Conservation (phyloP, 2,888 invertebrate genomes). For the Pelosia muscerda region DNA sequence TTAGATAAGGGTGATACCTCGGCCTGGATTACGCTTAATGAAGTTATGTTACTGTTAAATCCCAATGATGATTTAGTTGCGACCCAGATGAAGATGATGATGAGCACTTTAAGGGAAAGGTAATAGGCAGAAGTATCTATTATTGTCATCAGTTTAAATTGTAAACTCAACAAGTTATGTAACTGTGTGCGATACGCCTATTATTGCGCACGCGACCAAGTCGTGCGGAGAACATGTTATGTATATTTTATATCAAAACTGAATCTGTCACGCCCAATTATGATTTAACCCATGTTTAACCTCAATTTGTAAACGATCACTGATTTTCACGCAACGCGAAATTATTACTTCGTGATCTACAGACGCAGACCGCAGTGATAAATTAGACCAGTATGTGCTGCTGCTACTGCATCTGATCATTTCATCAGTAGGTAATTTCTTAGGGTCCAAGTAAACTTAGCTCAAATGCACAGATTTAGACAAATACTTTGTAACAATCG, state of each 20-base stretch:
- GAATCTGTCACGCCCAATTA: conserved; percentile 75
- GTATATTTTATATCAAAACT: conserved; percentile 63
- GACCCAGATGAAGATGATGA: no score
- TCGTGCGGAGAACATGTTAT: conserved; percentile 62
- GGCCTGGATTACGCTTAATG: no score
- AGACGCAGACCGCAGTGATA: conserved; percentile 32
- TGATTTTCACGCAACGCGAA: conserved; percentile 65
- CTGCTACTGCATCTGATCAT: neutral
- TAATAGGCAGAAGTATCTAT: neutral
- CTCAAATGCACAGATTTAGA: no score
- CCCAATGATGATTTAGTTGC: neutral
- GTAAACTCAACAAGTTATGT: neutral
- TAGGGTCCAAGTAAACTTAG: no score
- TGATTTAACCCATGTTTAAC: conserved; percentile 79
- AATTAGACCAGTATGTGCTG: conserved; percentile 14
- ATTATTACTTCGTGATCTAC: conserved; percentile 37
- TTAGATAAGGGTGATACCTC: no score
- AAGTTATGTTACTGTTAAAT: no score
- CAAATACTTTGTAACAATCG: no score
- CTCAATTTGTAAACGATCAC: conserved; percentile 73
- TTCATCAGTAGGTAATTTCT: no score
- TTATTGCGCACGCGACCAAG: conserved; percentile 57
- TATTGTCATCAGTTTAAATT: conserved; percentile 3
- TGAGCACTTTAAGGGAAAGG: neutral
- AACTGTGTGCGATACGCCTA: conserved; percentile 29